Evolutionary conservation across 2,113 vertebrate species (phyloP), one percentile per base, ranked within the genome.

Genomic region (Lepisosteus oculatus): DNA sequence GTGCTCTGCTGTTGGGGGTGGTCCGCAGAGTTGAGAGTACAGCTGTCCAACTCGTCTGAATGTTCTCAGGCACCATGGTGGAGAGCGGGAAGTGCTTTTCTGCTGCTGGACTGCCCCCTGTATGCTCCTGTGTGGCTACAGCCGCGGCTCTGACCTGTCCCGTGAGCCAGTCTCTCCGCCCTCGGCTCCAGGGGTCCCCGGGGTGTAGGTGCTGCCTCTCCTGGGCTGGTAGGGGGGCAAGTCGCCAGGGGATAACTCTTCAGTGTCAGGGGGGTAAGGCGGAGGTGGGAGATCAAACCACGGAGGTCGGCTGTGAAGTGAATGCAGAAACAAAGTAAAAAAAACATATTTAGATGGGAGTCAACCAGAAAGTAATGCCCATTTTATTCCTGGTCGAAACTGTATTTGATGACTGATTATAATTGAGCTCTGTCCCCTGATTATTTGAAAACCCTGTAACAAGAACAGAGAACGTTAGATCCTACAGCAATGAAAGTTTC

Each of bases 231-330:
- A 97, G 1, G 89, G 93, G 44, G 97, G 97, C 76, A 97, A 93
- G 61, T 95, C 93, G 3, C 89, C 87, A 4, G 92, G 93, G 65
- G 82, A 80, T 41, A 85, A 78, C 56, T 78, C 78, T 15, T 94
- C 95, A 0, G 84, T 87, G 42, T 96, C 93, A 0, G 89, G 92
- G 61, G 89, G 93, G 63, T 98, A 99, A 3, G 97, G 97, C 0
- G 97, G 97, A 11, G 97, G 97, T 66, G 97, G 97, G 51, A 99
- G 94, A 83, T 98, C 96, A 68, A 95, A 98, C 97, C 97, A 99
- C 0, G 96, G 94, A 0, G 97, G 97, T 70, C 95, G 94, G 82
- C 90, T 96, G 9, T 61, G 6, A 84, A 67, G 77, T 54, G 79
- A 78, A 2, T 79, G 42, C 71, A 12, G 71, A 3, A 73, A 65